phyloP scores from a whole-genome alignment of 2,797 vertebrate genomes.

The Artibeus lituratus region DNA sequence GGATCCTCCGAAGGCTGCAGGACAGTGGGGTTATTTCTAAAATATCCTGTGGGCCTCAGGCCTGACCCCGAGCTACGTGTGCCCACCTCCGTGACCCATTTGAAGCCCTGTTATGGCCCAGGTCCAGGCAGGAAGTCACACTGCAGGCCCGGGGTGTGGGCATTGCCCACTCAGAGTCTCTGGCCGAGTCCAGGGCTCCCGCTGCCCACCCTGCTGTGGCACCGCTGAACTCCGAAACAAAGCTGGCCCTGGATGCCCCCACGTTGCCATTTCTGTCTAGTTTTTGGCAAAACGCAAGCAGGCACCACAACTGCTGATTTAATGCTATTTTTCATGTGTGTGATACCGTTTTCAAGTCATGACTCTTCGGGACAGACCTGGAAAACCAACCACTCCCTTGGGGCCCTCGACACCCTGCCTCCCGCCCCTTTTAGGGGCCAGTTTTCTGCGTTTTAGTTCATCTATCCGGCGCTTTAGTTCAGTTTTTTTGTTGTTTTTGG shows the following conservation, averaged over 20 bases:
- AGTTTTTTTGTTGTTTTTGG: too few species aligned
- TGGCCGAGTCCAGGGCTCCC: too few species aligned
- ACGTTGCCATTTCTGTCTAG: not conserved
- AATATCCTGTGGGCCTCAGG: not conserved
- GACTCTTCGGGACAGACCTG: too few species aligned
- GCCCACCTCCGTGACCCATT: not conserved
- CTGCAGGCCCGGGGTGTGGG: too few species aligned
- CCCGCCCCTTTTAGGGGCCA: not conserved
- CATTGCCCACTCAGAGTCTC: too few species aligned
- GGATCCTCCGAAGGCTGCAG: not conserved
- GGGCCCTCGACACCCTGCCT: too few species aligned
- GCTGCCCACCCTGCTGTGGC: too few species aligned
- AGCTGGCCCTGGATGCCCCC: too few species aligned
- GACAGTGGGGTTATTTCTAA: not conserved
- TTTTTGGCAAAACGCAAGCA: not conserved
- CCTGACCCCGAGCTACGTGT: not conserved
- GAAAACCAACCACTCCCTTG: not conserved
- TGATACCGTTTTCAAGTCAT: accelerated
- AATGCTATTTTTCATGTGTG: too few species aligned
- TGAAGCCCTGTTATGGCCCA: too few species aligned
- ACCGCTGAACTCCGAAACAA: accelerated
- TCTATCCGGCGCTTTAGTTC: not conserved
- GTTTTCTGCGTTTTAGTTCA: not conserved
- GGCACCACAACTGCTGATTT: too few species aligned
- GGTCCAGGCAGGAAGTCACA: too few species aligned